These are phyloP conservation scores for Monochamus alternatus DNA, from an alignment of 2,888 invertebrate species.

Conservation along the genomic window DNA sequence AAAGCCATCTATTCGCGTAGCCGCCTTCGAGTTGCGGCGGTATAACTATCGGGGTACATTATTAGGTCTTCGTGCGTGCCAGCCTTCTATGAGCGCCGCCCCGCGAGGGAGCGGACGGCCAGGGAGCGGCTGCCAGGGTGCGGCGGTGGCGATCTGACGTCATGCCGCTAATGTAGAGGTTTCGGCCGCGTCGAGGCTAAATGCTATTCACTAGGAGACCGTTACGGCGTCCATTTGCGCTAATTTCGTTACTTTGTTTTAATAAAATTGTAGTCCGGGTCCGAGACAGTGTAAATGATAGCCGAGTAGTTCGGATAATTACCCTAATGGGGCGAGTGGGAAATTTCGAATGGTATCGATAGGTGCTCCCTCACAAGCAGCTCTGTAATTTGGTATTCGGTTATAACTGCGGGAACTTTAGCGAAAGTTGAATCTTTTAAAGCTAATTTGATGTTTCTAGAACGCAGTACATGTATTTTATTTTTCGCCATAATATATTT, in stretches of 20 bases:
- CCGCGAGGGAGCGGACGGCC: conserved; percentile 41
- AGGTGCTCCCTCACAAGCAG: neutral
- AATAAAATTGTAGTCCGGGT: conserved; percentile 11
- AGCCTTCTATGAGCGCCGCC: conserved; percentile 34
- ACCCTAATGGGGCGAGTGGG: neutral
- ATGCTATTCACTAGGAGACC: conserved; percentile 13
- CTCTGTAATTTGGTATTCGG: no score
- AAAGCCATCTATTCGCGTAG: neutral
- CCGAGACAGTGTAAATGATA: neutral
- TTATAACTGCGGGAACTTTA: no score
- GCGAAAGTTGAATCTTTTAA: no score
- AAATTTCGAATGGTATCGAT: neutral
- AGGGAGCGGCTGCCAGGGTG: conserved; percentile 43
- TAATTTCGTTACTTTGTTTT: conserved; percentile 22
- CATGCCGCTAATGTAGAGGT: conserved; percentile 31
- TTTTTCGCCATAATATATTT: no score
- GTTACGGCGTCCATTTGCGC: conserved; percentile 16
- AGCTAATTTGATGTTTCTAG: no score
- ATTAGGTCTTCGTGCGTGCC: conserved; percentile 31
- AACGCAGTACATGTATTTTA: no score
- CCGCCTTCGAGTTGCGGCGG: conserved; percentile 12
- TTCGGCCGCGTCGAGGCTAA: conserved; percentile 14
- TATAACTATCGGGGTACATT: conserved; percentile 28
- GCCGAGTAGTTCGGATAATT: neutral
- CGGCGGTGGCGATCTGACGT: conserved; percentile 36